Conservation (phyloP, 2,113 vertebrate genomes). For the Hipposideros armiger region DNA sequence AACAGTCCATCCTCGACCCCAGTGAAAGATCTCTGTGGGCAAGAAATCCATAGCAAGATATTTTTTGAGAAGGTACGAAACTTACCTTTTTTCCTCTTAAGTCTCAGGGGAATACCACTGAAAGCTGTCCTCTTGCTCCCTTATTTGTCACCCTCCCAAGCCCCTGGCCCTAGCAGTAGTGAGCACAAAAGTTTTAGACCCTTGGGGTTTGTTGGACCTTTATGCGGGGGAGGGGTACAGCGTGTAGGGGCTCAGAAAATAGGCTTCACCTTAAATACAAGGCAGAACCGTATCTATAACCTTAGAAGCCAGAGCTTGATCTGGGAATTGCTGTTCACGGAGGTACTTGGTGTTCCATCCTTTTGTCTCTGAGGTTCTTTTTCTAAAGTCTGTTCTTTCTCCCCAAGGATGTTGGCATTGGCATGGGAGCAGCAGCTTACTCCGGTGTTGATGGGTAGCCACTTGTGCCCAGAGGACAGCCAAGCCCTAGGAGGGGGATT, state of each 20-base stretch:
- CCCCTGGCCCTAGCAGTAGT: neutral
- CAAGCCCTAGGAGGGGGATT: neutral
- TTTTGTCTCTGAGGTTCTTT: neutral
- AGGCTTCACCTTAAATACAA: neutral
- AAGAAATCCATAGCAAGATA: neutral
- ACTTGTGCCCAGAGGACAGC: neutral
- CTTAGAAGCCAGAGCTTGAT: neutral
- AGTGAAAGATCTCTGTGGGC: neutral
- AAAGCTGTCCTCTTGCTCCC: neutral
- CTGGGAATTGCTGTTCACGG: neutral
- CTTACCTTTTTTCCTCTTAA: neutral
- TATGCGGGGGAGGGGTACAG: too few species aligned
- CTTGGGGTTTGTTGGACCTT: neutral
- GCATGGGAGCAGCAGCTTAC: neutral
- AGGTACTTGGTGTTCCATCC: neutral
- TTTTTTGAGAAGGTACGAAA: slow-evolving; percentile 65
- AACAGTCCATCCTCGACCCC: neutral
- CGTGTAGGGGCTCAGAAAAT: too few species aligned
- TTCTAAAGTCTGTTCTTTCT: neutral
- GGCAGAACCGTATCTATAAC: neutral
- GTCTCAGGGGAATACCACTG: slow-evolving; percentile 67
- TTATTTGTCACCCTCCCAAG: neutral
- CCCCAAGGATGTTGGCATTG: neutral
- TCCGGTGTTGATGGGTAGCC: neutral
- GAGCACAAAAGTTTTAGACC: neutral